Evolutionary conservation across 1,140 invertebrate species (phyloP).

Genomic region (Trinorchestia longiramus): DNA sequence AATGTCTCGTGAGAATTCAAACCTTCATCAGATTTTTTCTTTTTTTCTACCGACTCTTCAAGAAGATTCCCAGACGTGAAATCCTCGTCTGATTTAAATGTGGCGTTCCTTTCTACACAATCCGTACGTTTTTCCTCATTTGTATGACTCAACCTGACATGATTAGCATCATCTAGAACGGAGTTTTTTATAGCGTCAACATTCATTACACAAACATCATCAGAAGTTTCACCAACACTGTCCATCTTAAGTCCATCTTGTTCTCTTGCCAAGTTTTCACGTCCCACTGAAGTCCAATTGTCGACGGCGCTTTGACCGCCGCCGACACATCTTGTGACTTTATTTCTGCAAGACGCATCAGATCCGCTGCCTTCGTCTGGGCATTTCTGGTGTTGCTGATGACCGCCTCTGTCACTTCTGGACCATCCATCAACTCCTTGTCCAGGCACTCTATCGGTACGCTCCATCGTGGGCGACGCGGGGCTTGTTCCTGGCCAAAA

Average conservation of each 20-base stretch:
- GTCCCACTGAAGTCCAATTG: neutral
- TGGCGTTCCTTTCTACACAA: neutral
- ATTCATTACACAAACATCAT: neutral
- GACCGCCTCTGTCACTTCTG: neutral
- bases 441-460: neutral
- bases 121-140: neutral
- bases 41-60: neutral
- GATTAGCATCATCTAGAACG: neutral
- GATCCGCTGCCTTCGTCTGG: neutral
- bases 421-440: neutral
- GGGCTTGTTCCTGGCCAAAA: neutral
- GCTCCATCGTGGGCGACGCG: neutral
- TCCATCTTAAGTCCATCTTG: neutral
- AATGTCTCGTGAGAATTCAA: neutral
- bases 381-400: neutral
- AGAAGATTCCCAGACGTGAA: neutral
- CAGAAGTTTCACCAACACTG: neutral
- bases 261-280: neutral
- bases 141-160: neutral
- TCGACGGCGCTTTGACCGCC: neutral
- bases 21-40: neutral
- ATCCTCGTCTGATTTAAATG: neutral
- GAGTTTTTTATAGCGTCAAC: neutral
- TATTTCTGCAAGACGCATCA: neutral
- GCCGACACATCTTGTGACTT: neutral